phyloP scores from a whole-genome alignment of 2,888 invertebrate species.

The Mesorhabditis spiculigera region DNA sequence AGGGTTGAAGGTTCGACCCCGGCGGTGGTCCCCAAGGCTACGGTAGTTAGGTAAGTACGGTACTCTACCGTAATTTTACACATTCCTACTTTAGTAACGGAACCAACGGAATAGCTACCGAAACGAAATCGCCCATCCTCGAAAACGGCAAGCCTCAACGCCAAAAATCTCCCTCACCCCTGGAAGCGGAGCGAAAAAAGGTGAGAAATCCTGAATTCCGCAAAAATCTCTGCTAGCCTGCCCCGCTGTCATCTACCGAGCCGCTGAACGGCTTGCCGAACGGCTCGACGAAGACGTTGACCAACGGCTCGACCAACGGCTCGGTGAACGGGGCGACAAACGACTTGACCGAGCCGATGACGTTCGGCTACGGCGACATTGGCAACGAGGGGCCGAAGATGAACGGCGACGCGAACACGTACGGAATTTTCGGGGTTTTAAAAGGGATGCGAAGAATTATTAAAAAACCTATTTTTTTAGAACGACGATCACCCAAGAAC shows the following conservation, averaged over 20 bases:
- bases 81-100: not conserved
- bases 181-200: too few relatives aligned
- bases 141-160: slow-evolving; percentile 16
- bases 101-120: not conserved
- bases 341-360: not conserved
- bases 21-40: not conserved
- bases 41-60: too few relatives aligned
- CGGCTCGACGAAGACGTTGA: too few relatives aligned
- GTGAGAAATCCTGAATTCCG: too few relatives aligned
- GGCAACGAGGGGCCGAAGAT: slow-evolving; percentile 4
- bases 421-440: not conserved
- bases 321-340: too few relatives aligned
- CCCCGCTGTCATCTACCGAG: too few relatives aligned
- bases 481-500: not conserved
- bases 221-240: too few relatives aligned
- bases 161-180: slow-evolving; percentile 21
- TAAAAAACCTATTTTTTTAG: not conserved
- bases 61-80: not conserved
- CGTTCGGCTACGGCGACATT: slow-evolving; percentile 3
- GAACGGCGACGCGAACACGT: not conserved
- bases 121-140: not conserved
- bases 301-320: too few relatives aligned
- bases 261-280: too few relatives aligned
- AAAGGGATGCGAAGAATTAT: too few relatives aligned
- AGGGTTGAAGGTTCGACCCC: not conserved